Evolutionary conservation across 1,140 invertebrate genomes (phyloP).

Genomic region (Steinernema feltiae): DNA sequence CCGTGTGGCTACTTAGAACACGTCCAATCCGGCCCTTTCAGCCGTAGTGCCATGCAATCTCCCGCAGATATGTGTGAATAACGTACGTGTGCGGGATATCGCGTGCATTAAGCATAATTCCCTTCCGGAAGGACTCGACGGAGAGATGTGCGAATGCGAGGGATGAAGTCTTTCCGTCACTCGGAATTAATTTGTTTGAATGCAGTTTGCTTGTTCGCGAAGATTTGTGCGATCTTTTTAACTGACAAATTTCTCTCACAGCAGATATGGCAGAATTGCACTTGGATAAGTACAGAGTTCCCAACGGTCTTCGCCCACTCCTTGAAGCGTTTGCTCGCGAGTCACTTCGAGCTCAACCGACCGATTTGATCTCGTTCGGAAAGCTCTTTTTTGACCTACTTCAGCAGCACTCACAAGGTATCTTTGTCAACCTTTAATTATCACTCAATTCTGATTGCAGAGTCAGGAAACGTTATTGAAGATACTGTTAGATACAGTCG

Average conservation of each 20-base stretch:
- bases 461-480: neutral
- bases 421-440: conserved; percentile 26
- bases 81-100: neutral
- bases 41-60: too few relatives aligned
- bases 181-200: neutral
- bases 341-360: conserved; percentile 29
- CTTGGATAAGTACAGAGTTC: conserved; percentile 27
- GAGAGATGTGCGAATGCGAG: neutral
- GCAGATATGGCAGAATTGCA: conserved; percentile 5
- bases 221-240: neutral
- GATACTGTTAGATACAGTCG: conserved; percentile 34
- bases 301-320: conserved; percentile 34
- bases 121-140: neutral
- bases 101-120: neutral
- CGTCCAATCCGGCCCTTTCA: too few relatives aligned
- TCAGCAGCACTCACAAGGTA: conserved; percentile 31
- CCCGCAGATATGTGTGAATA: neutral
- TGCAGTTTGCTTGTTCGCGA: neutral
- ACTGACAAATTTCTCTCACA: neutral
- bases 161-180: neutral
- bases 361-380: conserved; percentile 31
- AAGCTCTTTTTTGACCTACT: conserved; percentile 38
- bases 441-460: conserved; percentile 1
- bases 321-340: conserved; percentile 39
- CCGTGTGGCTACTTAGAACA: too few relatives aligned